phyloP scores from a whole-genome alignment of 1,140 invertebrate species.

The Lineus longissimus region DNA sequence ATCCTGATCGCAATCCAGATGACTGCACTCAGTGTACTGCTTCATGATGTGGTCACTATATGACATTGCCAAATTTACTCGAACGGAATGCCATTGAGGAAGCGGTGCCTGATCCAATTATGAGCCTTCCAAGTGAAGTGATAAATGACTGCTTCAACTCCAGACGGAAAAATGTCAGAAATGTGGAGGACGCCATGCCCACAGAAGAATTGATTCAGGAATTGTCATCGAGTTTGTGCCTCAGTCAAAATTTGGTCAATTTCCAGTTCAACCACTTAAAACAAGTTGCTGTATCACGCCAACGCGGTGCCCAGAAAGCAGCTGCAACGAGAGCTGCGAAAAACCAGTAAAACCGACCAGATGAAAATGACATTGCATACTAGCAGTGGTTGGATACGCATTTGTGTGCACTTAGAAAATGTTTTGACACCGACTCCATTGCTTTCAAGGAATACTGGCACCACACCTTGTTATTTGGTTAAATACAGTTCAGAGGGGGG shows the following conservation, averaged over 20 bases:
- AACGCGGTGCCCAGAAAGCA: background rate
- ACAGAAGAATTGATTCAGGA: background rate
- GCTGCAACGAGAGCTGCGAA: background rate
- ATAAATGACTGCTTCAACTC: background rate
- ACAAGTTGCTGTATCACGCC: background rate
- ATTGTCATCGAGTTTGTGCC: background rate
- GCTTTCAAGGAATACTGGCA: no score
- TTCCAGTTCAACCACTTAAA: background rate
- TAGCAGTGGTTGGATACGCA: no score
- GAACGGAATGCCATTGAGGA: background rate
- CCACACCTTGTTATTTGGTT: no score
- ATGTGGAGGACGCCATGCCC: background rate
- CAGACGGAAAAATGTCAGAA: background rate
- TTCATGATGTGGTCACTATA: background rate
- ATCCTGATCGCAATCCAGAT: background rate
- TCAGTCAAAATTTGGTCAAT: background rate
- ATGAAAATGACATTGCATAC: no score
- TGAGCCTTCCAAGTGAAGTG: background rate
- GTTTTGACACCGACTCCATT: no score
- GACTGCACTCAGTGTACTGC: background rate
- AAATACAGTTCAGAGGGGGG: no score
- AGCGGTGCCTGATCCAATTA: background rate
- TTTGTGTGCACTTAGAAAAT: no score
- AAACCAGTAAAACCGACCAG: no score
- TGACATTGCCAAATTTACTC: background rate